Base-by-base conservation (phyloP, 2,888 invertebrate species). In the Hedychridium roseum region DNA sequence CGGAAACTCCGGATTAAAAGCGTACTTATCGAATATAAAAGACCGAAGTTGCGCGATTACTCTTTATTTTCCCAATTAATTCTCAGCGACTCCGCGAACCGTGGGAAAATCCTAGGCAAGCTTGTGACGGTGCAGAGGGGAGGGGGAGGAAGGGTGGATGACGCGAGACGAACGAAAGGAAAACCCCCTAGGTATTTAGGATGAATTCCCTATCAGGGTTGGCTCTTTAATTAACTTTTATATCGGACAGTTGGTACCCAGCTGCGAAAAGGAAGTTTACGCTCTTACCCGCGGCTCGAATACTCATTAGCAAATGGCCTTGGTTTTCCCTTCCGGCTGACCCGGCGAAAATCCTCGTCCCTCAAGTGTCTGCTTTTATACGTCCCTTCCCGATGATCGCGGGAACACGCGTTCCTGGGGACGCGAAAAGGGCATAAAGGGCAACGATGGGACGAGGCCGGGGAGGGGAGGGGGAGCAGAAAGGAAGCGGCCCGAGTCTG, bases 161-260 rank as follows among this genome's bases (percentile, higher is more conserved):
- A 20, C 11, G 36, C 27, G 3, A 44, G 49, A 45, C 38, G 45
- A 49, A 32, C 31, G 26, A 35, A 44, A 40, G n/a, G n/a, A 34
- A 35, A 39, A 38, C 38, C 28, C 35, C 15, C 42, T 31, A 36
- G 15, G 23, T 34, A 26, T 21, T 39, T 14, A 17, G 31, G 27
- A 57, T 18, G 49, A 35, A 38, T 28, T 37, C 40, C 34, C n/a
- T n/a, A 38, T 30, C 36, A n/a, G 31, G 31, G 36, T 34, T n/a
- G 37, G 52, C 43, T 39, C 41, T 56, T 59, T 52, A 59, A 59
- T 59, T 60, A 59, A 56, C 48, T 42, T 52, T 47, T 34, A 34
- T 20, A 41, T 21, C 31, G 17, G 32, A 45, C 43, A n/a, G n/a
- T n/a, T n/a, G n/a, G n/a, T n/a, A n/a, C n/a, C n/a, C n/a, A n/a